phyloP scores from a whole-genome alignment of 1,140 invertebrate species.

The Aradophagus sp. region DNA sequence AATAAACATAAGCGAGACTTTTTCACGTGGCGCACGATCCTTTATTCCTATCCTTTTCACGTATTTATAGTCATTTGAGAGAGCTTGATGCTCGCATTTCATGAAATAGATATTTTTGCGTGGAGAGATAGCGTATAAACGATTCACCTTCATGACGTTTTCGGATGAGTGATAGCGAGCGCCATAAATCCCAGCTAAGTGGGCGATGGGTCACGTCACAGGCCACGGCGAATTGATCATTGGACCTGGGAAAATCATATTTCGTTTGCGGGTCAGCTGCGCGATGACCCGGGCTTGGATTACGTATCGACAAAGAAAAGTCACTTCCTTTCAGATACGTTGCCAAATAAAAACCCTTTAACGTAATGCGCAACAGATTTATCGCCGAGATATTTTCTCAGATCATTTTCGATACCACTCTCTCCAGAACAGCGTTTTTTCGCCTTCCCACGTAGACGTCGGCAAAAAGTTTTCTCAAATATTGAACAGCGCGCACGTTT shows the following conservation, averaged over 20 bases:
- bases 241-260: constrained; percentile 47
- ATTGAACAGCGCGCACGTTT: too few relatives aligned
- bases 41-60: constrained; percentile 31
- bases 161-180: constrained; percentile 48
- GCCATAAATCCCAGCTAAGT: constrained; percentile 54
- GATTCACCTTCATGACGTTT: constrained; percentile 56
- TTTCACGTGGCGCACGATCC: constrained; percentile 10
- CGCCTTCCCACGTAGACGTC: too few relatives aligned
- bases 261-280: constrained; percentile 44
- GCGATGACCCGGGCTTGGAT: constrained; percentile 31
- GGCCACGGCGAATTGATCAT: constrained; percentile 46
- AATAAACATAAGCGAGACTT: constrained; percentile 11
- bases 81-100: constrained; percentile 29
- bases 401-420: too few relatives aligned
- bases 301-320: constrained; percentile 40
- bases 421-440: too few relatives aligned
- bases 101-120: constrained; percentile 47
- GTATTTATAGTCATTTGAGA: constrained; percentile 39
- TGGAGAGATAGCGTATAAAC: constrained; percentile 47
- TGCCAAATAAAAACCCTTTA: constrained; percentile 14
- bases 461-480: too few relatives aligned
- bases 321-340: constrained; percentile 13
- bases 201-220: constrained; percentile 47
- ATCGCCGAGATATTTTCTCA: too few relatives aligned
- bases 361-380: constrained; percentile 5